Base-by-base conservation (phyloP, 2,888 invertebrate species). In the Xylophagus ater region DNA sequence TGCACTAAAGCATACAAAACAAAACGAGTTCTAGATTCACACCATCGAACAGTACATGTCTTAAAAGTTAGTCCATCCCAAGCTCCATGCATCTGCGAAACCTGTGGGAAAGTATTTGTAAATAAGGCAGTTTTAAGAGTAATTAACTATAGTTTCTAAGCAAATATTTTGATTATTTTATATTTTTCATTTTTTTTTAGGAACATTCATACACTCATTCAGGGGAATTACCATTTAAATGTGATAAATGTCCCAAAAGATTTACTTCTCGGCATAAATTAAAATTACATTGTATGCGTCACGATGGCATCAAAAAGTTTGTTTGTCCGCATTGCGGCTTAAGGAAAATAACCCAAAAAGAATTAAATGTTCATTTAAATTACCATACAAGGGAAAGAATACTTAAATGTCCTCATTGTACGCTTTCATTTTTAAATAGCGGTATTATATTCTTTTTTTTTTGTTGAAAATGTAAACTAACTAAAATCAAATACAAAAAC, bases 251-350 rank as follows among this genome's bases (percentile, higher is more conserved):
- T n/a, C n/a, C 26, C 3, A 43, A 40, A 20, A 30, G 25, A 14
- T 43, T 30, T 20, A 13, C 25, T 13, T 37, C 40, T 1, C 37
- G 37, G 8, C 34, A 44, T 25, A 46, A 46, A 33, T 31, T 44
- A 13, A 44, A 39, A 10, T 41, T 41, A 14, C 44, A 44, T 14
- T 37, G 33, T 30, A 20, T 34, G 28, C 35, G 44, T 7, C 44
- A 44, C 10, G 33, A 35, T 3, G 41, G 41, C 10, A 37, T 41
- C 3, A 44, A 44, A 36, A 44, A 44, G n/a, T n/a, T n/a, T n/a
- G n/a, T n/a, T n/a, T n/a, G n/a, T n/a, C n/a, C n/a, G n/a, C n/a
- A n/a, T n/a, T 30, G 44, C 6, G 44, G 41, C n/a, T 19, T 35
- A 13, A 32, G 14, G 21, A 36, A 41, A 18, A 26, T 24, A 9